Evolutionary conservation across 2,888 invertebrate species (phyloP).

Genomic region (Chouioia cunea): DNA sequence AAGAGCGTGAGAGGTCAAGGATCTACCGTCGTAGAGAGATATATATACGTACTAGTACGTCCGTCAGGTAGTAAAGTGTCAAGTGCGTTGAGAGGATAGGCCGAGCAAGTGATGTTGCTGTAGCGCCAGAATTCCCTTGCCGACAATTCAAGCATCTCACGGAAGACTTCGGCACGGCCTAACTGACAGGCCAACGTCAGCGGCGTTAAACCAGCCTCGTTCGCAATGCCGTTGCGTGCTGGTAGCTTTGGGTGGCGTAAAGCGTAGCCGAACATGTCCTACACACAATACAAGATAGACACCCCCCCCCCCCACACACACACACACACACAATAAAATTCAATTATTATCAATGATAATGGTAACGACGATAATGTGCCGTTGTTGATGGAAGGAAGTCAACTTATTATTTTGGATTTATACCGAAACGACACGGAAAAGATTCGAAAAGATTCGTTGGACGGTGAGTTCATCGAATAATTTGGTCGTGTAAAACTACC

Average conservation of each 20-base stretch:
- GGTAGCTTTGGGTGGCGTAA: slow-evolving; percentile 93
- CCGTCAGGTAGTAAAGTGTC: slow-evolving; percentile 96
- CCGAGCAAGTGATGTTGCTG: slow-evolving; percentile 98
- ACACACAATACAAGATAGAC: slow-evolving; percentile 35
- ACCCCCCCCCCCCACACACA: too few species aligned
- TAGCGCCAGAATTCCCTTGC: slow-evolving; percentile 98
- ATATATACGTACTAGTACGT: slow-evolving; percentile 86
- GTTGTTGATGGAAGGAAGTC: too few species aligned
- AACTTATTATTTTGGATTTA: too few species aligned
- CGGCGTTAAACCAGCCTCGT: slow-evolving; percentile 92
- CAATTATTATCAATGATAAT: too few species aligned
- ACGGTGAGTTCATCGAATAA: too few species aligned
- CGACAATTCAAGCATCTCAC: slow-evolving; percentile 97
- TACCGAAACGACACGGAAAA: too few species aligned
- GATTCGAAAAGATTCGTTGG: too few species aligned
- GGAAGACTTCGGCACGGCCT: slow-evolving; percentile 95
- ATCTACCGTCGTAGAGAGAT: too few species aligned
- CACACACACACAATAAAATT: too few species aligned
- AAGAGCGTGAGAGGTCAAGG: slow-evolving; percentile 8
- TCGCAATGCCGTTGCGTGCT: slow-evolving; percentile 91
- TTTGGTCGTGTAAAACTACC: too few species aligned
- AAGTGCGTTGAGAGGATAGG: slow-evolving; percentile 95
- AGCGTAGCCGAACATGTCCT: slow-evolving; percentile 99
- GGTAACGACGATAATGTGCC: too few species aligned
- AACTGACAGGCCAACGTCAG: slow-evolving; percentile 96